Percentiles rank a stretch among this genome's conserved stretches.
Evolutionary conservation across 2,797 vertebrate genomes (phyloP).

Genomic region (Sebastes flavidus): DNA sequence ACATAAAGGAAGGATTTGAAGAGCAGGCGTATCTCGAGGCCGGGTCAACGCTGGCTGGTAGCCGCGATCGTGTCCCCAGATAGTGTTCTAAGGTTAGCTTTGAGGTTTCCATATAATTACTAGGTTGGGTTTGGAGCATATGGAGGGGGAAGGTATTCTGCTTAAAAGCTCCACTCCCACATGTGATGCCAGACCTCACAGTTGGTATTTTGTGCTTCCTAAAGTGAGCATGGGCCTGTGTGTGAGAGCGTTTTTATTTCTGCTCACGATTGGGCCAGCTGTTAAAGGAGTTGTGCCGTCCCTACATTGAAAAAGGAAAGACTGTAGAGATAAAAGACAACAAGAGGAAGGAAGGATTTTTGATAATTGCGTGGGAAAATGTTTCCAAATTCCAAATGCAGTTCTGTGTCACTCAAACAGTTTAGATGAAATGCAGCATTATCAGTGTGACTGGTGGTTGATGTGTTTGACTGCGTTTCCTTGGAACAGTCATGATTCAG

Average conservation of each 20-base stretch:
- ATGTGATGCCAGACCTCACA: constrained; percentile 56
- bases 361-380: background rate
- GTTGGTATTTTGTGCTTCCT: constrained; percentile 43
- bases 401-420: background rate
- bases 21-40: constrained; percentile 21
- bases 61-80: constrained; percentile 35
- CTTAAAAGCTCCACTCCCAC: constrained; percentile 54
- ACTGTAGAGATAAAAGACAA: background rate
- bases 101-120: constrained; percentile 68
- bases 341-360: background rate
- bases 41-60: constrained; percentile 39
- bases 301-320: background rate
- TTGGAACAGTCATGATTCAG: background rate
- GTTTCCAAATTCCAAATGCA: background rate
- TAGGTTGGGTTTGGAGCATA: constrained; percentile 49
- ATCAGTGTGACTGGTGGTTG: background rate
- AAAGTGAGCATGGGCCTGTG: constrained; percentile 16
- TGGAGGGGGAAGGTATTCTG: constrained; percentile 47
- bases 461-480: background rate
- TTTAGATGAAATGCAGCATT: background rate
- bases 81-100: constrained; percentile 62
- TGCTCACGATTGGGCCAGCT: background rate
- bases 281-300: background rate
- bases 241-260: constrained; percentile 8
- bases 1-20: constrained; percentile 25